Evolutionary conservation across 2,888 invertebrate species (phyloP).

Genomic region (Limnephilus rhombicus): DNA sequence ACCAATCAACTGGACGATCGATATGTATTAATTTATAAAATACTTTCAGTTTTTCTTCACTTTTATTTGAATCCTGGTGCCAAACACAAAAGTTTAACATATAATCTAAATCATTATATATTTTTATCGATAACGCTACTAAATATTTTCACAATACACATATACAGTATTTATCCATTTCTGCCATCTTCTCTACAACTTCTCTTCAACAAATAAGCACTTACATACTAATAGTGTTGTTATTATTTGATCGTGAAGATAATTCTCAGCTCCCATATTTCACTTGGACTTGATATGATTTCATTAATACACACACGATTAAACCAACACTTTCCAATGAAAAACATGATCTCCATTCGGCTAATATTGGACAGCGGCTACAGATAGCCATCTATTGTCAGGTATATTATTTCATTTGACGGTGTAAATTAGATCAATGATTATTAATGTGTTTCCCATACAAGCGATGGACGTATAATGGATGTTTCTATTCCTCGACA

Average conservation of each 20-base stretch:
- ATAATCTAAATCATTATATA: too few species aligned
- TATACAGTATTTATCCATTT: too few species aligned
- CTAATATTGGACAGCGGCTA: constrained; percentile 49
- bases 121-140: too few species aligned
- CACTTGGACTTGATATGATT: neutral
- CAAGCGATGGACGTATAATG: constrained; percentile 33
- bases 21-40: too few species aligned
- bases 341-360: neutral
- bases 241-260: neutral
- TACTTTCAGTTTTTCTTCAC: too few species aligned
- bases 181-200: too few species aligned
- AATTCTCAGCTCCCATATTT: neutral
- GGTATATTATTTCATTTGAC: constrained; percentile 62
- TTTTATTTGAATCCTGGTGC: too few species aligned
- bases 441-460: constrained; percentile 66
- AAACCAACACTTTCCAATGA: neutral
- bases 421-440: constrained; percentile 64
- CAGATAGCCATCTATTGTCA: neutral
- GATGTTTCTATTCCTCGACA: constrained; percentile 41
- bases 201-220: too few species aligned
- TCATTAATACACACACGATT: neutral
- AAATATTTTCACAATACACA: too few species aligned
- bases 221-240: too few species aligned
- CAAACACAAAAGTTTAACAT: too few species aligned
- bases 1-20: too few species aligned